Evolutionary conservation across 2,888 invertebrate genomes (phyloP).

Genomic region (Zaprionus lineosus): DNA sequence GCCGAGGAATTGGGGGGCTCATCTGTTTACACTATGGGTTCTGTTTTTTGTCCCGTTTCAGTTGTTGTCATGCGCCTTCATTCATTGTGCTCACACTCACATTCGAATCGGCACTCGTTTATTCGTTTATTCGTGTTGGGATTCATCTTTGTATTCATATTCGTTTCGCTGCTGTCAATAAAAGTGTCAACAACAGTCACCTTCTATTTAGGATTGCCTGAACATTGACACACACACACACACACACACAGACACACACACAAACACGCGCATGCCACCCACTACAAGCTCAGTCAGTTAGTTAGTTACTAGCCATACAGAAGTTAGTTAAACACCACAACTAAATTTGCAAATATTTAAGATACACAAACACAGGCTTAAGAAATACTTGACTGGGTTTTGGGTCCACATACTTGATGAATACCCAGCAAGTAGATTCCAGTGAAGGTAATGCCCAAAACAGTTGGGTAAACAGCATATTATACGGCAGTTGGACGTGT

Average conservation of each 20-base stretch:
- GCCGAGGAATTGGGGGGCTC: conserved; percentile 3
- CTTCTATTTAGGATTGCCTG: conserved; percentile 7
- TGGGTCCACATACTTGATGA: conserved; percentile 9
- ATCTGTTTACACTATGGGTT: conserved; percentile 5
- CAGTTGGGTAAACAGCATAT: conserved; percentile 45
- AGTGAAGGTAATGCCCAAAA: conserved; percentile 40
- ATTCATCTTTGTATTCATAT: conserved; percentile 14
- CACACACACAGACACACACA: too few relatives aligned
- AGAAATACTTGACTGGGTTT: conserved; percentile 16
- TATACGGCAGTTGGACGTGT: conserved; percentile 1
- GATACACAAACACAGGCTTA: conserved; percentile 35
- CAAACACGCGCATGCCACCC: too few relatives aligned
- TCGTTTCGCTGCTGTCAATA: conserved; percentile 26
- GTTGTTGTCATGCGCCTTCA: conserved; percentile 19
- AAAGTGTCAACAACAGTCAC: conserved; percentile 23
- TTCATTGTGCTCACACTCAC: conserved; percentile 7
- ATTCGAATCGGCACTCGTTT: too few relatives aligned
- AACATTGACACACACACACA: conserved; percentile 9
- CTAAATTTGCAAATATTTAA: conserved; percentile 59
- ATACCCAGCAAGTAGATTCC: conserved; percentile 11
- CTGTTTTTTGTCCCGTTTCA: conserved; percentile 26
- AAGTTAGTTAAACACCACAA: conserved; percentile 53
- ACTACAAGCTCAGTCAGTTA: conserved; percentile 4
- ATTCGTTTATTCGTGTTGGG: too few relatives aligned
- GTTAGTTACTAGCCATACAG: conserved; percentile 39